Evolutionary conservation across 2,888 invertebrate species (phyloP), one percentile per base, ranked within the genome.

Genomic region (Troglohyphantes excavatus): DNA sequence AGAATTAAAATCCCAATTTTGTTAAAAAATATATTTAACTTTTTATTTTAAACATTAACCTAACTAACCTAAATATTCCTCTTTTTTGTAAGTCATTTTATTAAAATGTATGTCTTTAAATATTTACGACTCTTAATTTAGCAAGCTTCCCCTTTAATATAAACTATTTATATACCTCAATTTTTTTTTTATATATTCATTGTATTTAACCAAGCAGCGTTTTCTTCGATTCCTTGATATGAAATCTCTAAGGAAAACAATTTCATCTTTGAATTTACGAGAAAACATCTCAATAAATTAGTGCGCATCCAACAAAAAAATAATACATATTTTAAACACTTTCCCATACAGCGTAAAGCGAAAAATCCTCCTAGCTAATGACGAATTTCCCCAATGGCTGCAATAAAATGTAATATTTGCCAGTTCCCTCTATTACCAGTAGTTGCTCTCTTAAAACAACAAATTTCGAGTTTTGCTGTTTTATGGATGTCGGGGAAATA

Each of bases 341-440:
- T 75, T 61, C 21, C 53, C 21, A n/a, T 1, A 21, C 29, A 27
- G 61, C 59, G 61, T 59, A 21, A 29, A 59, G 29, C 75, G 33
- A 27, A 75, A 2, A 29, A 19, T 75, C 5, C 23, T 27, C 19
- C 29, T 61, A 19, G n/a, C 53, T 75, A 75, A 75, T 75, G 75
- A 75, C 29, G 2, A 33, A 29, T 75, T 17, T 75, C 75, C 61
- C 53, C 9, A 9, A 61, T 21, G 61, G 21, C 59, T 6, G 61
- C 53, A 81, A 67, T 81, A 81, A 81, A 81, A 68, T 27, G 29
- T 29, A 68, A 81, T 68, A 46, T 46, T 65, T 46, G 27, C 9
- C 39, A 26, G 46, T n/a, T 78, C 78, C 65, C 43, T 65, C 65
- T 39, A 63, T 53, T 46, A 17, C 26, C 3, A 9, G 19, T 65